Evolutionary conservation across 2,113 vertebrate species (phyloP).

Genomic region (Tonatia bakeri): DNA sequence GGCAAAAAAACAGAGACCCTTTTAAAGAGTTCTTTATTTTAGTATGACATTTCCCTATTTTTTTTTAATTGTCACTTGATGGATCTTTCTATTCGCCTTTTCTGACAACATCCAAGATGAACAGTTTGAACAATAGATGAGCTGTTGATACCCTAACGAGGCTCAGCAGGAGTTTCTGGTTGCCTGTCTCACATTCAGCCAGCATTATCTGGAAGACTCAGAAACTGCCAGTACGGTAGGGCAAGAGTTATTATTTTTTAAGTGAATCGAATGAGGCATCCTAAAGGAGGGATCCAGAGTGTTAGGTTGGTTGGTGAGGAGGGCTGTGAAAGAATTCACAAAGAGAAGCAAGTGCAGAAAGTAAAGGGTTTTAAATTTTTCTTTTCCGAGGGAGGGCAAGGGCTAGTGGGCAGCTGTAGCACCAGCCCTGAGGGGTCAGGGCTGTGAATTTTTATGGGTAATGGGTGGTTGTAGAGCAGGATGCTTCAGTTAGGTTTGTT

Average conservation of each 20-base stretch:
- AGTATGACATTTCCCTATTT: not conserved
- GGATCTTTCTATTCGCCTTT: conserved; percentile 56
- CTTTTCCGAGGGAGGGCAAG: too few relatives aligned
- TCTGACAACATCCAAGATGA: conserved; percentile 70
- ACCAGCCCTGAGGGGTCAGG: too few relatives aligned
- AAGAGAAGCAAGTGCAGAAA: too few relatives aligned
- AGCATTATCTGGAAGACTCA: conserved; percentile 60
- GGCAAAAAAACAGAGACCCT: conserved; percentile 65
- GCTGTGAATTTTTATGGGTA: too few relatives aligned
- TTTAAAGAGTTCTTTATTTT: conserved; percentile 62
- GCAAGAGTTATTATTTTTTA: not conserved
- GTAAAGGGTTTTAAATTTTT: too few relatives aligned
- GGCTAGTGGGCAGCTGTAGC: too few relatives aligned
- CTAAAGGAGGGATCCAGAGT: not conserved
- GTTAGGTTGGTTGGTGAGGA: too few relatives aligned
- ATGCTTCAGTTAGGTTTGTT: too few relatives aligned
- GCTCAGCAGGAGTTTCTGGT: conserved; percentile 1
- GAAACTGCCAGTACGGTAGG: not conserved
- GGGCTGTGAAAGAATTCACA: too few relatives aligned
- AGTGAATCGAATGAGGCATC: not conserved
- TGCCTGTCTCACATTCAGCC: conserved; percentile 65
- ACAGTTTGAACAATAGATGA: conserved; percentile 51
- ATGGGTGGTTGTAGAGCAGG: too few relatives aligned
- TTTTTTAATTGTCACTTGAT: conserved; percentile 55
- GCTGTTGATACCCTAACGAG: conserved; percentile 65